Evolutionary conservation across 1,140 invertebrate species (phyloP), one percentile per base, ranked within the genome.

Genomic region (Drosophila pseudoananassae): DNA sequence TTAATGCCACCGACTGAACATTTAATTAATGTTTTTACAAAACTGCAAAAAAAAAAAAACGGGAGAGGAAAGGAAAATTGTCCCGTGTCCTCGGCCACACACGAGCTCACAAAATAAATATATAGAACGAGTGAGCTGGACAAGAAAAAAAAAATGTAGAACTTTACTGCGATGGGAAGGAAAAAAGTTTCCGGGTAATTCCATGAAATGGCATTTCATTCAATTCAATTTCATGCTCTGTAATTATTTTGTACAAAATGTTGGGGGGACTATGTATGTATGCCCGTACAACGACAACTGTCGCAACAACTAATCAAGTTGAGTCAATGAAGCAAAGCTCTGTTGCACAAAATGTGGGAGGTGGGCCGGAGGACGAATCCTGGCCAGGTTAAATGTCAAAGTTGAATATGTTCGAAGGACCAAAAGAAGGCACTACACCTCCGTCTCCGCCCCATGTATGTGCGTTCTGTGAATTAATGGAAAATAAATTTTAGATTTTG

Each of bases 221-320:
- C 63, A 82, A 74, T 82, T 82, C 79, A 82, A 82, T 82, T 82
- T 82, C 78, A 82, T 82, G 79, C 69, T 82, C 69, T 58, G 78
- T 82, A 82, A 82, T 82, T 82, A 82, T 82, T 82, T 78, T 74
- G 69, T 73, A 73, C 68, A 59, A 77, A 81, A 70, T 70, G 66
- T 70, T 57, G 29, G 15, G 45, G 15, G 45, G 45, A 36, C 75
- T 43, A 20, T 33, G 10, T 43, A 20, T 33, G 10, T 12, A 27
- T 6, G 10, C 31, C 17, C 14, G n/a, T 17, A 45, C 60, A 50
- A 45, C 59, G 59, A 65, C 38, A 43, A 51, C 27, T 63, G 56
- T 55, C 70, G 57, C 68, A 63, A 25, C 71, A 75, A 74, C 71
- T 80, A 80, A 80, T 80, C 77, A 80, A 80, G 71, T 80, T 60